Evolutionary conservation across 37 sponge, comb jelly and placozoan species (phyloP), one percentile per base, ranked within the genome.

Genomic region (Beroe ovata): DNA sequence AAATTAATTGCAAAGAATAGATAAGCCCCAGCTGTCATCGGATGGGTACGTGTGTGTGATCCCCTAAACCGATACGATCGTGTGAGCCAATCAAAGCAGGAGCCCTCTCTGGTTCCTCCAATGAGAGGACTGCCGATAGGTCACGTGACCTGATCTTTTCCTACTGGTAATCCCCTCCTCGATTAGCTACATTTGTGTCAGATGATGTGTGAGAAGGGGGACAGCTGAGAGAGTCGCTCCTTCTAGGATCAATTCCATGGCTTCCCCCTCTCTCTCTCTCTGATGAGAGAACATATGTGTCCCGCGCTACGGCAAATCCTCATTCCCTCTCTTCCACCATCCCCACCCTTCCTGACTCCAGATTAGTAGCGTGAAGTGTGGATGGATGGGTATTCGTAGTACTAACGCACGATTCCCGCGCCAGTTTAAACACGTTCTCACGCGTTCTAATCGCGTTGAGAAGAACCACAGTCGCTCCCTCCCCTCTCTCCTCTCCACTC

Each of bases 21-120:
- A 66, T 66, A 66, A 66, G 69, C 69, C 30, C 69, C 69, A 66
- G 25, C 69, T 66, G 69, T 66, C 69, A 66, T 66, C 69, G 69
- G 36, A 66, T 66, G 69, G 29, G 69, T 34, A 37, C 69, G 69
- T 4, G 34, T 66, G 69, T 66, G 69, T 34, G 69, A 66, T 66
- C 69, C 32, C 54, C 54, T 47, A 47, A 47, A 47, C 54, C 54
- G 54, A 47, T 47, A 47, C 54, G 54, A 11, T 47, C 54, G 54
- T 47, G 11, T 47, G n/a, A n/a, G n/a, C 54, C 54, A 47, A 47
- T 47, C 54, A 47, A 47, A 47, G 54, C 54, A 47, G n/a, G n/a
- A 47, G 11, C 54, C 11, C 11, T 47, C 54, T 11, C 11, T 47
- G 54, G 11, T 47, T 47, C 54, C 69, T 4, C 69, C 69, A 66